phyloP scores from a whole-genome alignment of 2,113 vertebrate genomes.

The Hemiprocne comata region DNA sequence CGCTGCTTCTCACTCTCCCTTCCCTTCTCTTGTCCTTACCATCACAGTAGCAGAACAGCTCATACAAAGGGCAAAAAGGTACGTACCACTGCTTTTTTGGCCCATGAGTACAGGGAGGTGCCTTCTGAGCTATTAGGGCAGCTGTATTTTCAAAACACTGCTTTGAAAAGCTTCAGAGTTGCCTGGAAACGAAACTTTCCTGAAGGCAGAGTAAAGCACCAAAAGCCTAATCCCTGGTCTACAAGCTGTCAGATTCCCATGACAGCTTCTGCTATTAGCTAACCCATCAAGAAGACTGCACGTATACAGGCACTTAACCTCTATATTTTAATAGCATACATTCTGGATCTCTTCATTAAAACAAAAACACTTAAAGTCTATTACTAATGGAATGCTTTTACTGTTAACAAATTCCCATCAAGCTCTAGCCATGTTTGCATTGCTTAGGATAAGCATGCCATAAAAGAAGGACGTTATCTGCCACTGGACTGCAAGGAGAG shows the following conservation, averaged over 20 bases:
- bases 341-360: neutral
- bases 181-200: neutral
- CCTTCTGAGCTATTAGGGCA: neutral
- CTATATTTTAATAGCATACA: neutral
- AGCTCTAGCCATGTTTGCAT: neutral
- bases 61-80: neutral
- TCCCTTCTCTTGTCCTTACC: neutral
- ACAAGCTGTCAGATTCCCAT: neutral
- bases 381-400: neutral
- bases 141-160: neutral
- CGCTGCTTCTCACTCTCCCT: neutral
- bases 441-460: neutral
- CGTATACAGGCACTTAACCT: neutral
- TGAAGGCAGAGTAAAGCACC: neutral
- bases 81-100: neutral
- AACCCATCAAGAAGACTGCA: neutral
- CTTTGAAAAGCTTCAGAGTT: neutral
- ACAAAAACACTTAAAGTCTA: neutral
- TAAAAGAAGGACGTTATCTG: neutral
- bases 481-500: neutral
- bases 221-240: neutral
- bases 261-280: conserved; percentile 22
- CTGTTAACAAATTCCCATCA: neutral
- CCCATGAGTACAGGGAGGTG: neutral
- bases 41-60: neutral